Conservation (phyloP, 2,113 vertebrate genomes). For the Hepsetus odoe region DNA sequence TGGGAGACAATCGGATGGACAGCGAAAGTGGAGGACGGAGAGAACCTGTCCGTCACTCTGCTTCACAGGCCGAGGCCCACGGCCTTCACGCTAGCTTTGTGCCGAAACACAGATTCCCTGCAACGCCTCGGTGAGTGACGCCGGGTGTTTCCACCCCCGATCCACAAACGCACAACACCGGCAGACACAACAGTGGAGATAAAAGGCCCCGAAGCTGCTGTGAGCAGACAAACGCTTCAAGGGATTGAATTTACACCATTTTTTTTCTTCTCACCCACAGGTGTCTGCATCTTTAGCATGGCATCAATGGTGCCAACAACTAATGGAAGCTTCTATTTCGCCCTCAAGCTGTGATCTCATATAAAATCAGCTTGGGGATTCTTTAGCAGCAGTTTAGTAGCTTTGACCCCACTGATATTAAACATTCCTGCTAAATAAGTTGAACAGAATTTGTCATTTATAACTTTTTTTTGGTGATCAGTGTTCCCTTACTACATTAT, state of each 20-base stretch:
- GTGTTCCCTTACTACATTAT: no score
- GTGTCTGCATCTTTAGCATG: not conserved
- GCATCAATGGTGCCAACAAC: not conserved
- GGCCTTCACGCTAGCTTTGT: constrained; percentile 12
- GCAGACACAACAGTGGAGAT: not conserved
- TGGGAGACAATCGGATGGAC: not conserved
- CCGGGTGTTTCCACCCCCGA: not conserved
- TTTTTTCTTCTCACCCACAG: no score
- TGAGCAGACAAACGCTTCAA: not conserved
- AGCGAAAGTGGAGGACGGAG: not conserved
- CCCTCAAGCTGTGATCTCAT: no score
- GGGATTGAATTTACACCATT: not conserved
- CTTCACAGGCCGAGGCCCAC: not conserved
- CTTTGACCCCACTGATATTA: no score
- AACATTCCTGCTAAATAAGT: no score
- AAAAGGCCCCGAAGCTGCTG: not conserved
- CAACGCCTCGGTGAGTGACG: not conserved
- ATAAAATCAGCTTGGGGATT: no score
- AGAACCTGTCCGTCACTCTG: not conserved
- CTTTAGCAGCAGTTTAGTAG: no score
- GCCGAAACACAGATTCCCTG: not conserved
- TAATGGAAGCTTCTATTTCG: no score
- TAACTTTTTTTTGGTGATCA: no score
- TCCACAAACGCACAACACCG: not conserved
- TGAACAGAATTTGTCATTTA: no score